Evolutionary conservation across 2,888 invertebrate species (phyloP).

Genomic region (Heliconius ethilla): DNA sequence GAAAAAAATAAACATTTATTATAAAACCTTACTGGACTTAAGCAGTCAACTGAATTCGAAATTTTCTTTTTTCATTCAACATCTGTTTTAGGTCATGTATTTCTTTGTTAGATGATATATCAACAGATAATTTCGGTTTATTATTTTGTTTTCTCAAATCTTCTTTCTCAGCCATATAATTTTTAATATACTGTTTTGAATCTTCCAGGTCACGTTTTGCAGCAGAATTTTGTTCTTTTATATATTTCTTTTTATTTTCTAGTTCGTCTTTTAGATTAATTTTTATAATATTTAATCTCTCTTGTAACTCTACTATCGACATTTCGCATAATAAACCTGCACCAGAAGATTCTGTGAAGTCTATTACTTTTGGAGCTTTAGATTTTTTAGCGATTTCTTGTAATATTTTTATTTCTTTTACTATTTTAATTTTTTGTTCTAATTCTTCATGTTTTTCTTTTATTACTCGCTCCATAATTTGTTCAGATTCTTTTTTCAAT

Average conservation of each 20-base stretch:
- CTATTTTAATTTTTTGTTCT: conserved; percentile 73
- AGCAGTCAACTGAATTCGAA: conserved; percentile 55
- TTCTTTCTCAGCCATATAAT: conserved; percentile 64
- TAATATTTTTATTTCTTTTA: conserved; percentile 78
- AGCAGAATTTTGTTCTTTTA: conserved; percentile 69
- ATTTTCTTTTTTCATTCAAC: conserved; percentile 75
- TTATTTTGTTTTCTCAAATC: conserved; percentile 57
- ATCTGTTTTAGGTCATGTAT: conserved; percentile 72
- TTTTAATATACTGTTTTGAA: conserved; percentile 70
- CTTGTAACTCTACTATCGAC: conserved; percentile 84
- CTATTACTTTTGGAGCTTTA: conserved; percentile 78
- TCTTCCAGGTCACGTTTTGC: conserved; percentile 75
- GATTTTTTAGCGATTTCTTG: conserved; percentile 77
- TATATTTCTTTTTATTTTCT: conserved; percentile 70
- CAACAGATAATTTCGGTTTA: conserved; percentile 51
- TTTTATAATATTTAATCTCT: conserved; percentile 76
- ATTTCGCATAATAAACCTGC: conserved; percentile 84
- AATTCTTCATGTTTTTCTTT: conserved; percentile 76
- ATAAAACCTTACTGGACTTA: conserved; percentile 22
- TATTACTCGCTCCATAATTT: conserved; percentile 62
- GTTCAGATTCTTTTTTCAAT: conserved; percentile 64
- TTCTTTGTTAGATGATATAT: conserved; percentile 63
- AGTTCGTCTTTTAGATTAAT: conserved; percentile 79
- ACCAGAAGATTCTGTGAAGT: conserved; percentile 82
- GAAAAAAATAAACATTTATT: conserved; percentile 5